Evolutionary conservation across 2,888 invertebrate species (phyloP), one percentile per base, ranked within the genome.

Genomic region (Drosophila pseudotakahashii): DNA sequence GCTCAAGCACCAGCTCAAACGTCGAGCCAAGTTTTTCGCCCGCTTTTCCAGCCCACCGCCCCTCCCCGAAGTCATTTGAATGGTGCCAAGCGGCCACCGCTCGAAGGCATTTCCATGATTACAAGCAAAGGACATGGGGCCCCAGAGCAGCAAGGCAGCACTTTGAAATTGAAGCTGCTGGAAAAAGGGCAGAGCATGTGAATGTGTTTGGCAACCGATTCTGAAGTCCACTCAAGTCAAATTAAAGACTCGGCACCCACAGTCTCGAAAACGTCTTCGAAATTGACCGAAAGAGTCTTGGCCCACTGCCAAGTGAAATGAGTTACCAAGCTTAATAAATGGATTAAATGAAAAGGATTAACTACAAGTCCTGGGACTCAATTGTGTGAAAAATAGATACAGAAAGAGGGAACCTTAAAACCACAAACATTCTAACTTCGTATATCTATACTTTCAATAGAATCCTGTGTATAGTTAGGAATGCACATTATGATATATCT

Each of bases 131-230:
- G 53, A 53, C 47, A 53, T 36, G 37, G 45, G 14, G 52, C 26
- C 26, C 39, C 47, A 59, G 52, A 32, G 32, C 39, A 32, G 34
- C 52, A 41, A 10, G 60, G 48, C 19, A 55, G 55, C 66, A 64
- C 79, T 79, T 81, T 81, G 77, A 83, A 77, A 75, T 73, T 59
- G 62, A 78, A 78, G 76, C 69, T 60, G 55, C 47, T 63, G 45
- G 42, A 52, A 55, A 51, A 47, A 30, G 13, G 52, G 26, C 45
- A 44, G 55, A 58, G 68, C 34, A 34, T 34, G 34, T 34, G 34
- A 5, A 34, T 23, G 42, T 23, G 6, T 30, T 9, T 11, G 66
- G 66, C 55, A 66, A 34, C 48, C 64, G 37, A 54, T 54, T 64
- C 34, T 63, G 52, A 55, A 75, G 66, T 62, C 37, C 66, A 68